Conservation (phyloP, 2,113 vertebrate species). For the Campylomormyrus tamandua region DNA sequence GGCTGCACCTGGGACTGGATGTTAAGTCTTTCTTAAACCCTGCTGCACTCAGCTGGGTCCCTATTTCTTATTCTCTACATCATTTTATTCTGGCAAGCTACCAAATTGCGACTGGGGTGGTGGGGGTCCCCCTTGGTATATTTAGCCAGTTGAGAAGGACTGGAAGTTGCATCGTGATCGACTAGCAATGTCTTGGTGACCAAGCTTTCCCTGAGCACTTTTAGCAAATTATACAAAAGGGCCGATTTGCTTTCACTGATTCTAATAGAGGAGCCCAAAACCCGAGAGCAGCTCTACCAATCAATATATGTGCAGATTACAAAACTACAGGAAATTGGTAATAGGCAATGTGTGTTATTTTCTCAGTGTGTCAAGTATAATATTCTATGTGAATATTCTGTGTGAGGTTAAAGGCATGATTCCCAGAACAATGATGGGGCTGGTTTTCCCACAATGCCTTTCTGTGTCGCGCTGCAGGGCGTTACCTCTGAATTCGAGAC, state of each 20-base stretch:
- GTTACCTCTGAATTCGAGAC: conserved; percentile 96
- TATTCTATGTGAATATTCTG: neutral
- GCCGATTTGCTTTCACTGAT: neutral
- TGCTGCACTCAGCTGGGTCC: neutral
- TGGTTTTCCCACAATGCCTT: neutral
- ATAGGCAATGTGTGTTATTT: neutral
- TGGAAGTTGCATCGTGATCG: neutral
- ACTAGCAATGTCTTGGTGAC: neutral
- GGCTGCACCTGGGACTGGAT: neutral
- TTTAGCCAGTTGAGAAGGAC: neutral
- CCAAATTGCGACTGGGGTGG: neutral
- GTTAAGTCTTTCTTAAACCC: neutral
- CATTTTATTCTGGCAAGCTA: neutral
- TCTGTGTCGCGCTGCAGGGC: neutral
- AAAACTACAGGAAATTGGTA: neutral
- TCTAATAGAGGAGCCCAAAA: neutral
- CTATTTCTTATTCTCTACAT: neutral
- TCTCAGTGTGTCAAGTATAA: neutral
- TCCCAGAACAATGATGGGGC: neutral
- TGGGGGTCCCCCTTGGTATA: neutral
- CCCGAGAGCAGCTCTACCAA: neutral
- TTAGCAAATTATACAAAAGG: neutral
- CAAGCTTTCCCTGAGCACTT: neutral
- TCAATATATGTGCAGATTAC: neutral
- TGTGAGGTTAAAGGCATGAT: neutral